Evolutionary conservation across 1,140 invertebrate genomes (phyloP).

Genomic region (Littorina saxatilis): DNA sequence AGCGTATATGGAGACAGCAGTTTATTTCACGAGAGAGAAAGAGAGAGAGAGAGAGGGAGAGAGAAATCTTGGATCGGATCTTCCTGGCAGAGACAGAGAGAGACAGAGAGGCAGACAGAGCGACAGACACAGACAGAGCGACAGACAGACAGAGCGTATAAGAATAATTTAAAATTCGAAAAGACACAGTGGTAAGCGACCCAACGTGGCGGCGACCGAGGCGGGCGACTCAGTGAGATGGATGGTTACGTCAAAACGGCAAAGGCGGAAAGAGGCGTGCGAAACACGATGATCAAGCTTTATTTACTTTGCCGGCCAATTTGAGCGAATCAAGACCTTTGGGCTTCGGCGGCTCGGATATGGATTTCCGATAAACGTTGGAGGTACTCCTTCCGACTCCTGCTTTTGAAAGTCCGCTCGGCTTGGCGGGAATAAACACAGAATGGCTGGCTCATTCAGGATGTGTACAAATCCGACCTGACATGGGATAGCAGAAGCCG

Average conservation of each 20-base stretch:
- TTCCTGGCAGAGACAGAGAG: too few species aligned
- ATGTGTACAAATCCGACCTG: too few species aligned
- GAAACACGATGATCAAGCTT: slow-evolving; percentile 14
- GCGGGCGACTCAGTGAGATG: neutral
- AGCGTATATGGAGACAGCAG: too few species aligned
- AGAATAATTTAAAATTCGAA: too few species aligned
- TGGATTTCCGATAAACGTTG: slow-evolving; percentile 13
- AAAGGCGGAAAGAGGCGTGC: neutral
- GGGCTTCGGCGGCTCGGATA: slow-evolving; percentile 1
- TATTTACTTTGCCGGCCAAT: slow-evolving; percentile 17
- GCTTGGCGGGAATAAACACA: neutral
- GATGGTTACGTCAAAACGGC: neutral
- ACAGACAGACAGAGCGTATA: too few species aligned
- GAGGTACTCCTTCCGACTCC: neutral
- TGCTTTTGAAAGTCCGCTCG: slow-evolving; percentile 3
- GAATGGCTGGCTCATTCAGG: neutral
- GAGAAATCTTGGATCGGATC: too few species aligned
- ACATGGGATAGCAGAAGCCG: too few species aligned
- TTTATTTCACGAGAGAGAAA: too few species aligned
- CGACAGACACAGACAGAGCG: too few species aligned
- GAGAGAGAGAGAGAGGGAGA: too few species aligned
- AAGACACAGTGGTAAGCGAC: neutral
- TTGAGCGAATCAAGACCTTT: slow-evolving; percentile 1
- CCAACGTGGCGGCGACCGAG: neutral
- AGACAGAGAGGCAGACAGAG: too few species aligned